A percentile compares a stretch with the other conserved stretches of the same genome.
Conservation (phyloP, 2,797 vertebrate species). For the Chelon auratus region DNA sequence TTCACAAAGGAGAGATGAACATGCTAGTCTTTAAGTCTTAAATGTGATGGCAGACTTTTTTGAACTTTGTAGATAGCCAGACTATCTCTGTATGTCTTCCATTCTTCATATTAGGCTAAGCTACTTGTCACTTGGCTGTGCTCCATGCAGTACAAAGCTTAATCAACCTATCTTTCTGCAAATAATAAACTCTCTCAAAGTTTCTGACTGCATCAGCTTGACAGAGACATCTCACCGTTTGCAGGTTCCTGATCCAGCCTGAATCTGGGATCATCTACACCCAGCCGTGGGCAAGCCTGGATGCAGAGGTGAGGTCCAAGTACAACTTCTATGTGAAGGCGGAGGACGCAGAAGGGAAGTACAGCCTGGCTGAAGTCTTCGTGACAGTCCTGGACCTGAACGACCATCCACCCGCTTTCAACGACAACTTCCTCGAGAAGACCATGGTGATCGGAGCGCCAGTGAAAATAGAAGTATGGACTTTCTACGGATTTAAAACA, state of each 20-base stretch:
- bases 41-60: not conserved
- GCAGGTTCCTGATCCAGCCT: conserved; percentile 94
- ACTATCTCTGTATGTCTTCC: not conserved
- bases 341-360: conserved; percentile 93
- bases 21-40: not conserved
- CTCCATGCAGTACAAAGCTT: too few relatives aligned
- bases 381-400: conserved; percentile 94
- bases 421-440: conserved; percentile 91
- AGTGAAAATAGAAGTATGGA: conserved; percentile 92
- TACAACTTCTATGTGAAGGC: conserved; percentile 98
- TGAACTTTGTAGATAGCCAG: not conserved
- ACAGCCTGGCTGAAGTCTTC: conserved; percentile 94
- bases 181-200: not conserved
- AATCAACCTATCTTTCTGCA: too few relatives aligned
- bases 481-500: not conserved
- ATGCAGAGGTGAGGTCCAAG: conserved; percentile 92
- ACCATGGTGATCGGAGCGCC: conserved; percentile 94
- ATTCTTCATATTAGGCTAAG: not conserved
- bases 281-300: conserved; percentile 95
- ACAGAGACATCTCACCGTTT: not conserved
- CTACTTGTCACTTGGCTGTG: too few relatives aligned
- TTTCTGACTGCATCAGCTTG: not conserved
- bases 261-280: conserved; percentile 94
- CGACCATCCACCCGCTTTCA: conserved; percentile 95
- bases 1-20: too few relatives aligned